phyloP scores from a whole-genome alignment of 2,113 vertebrate genomes.

The Pseudopipra pipra region DNA sequence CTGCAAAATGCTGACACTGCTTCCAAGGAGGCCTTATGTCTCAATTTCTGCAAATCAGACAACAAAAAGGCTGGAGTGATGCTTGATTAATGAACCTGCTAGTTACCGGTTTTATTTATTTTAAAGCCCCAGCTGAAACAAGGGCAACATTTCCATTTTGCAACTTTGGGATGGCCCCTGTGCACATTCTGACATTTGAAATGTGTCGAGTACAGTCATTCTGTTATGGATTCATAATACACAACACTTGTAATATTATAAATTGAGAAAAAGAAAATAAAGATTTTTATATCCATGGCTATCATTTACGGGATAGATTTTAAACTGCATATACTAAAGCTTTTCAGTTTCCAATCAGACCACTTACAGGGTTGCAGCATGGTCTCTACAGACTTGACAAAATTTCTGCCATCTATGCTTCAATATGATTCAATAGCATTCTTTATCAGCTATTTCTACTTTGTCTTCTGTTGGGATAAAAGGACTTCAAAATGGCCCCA shows the following conservation, averaged over 20 bases:
- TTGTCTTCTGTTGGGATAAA: background rate
- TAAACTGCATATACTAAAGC: background rate
- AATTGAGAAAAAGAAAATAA: background rate
- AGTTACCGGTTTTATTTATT: background rate
- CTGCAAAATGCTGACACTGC: background rate
- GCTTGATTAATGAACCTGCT: background rate
- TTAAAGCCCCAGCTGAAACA: background rate
- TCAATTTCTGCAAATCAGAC: conserved; percentile 17
- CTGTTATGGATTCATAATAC: background rate
- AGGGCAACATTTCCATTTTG: background rate
- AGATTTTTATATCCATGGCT: background rate
- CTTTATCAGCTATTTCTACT: background rate
- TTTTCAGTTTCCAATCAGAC: background rate
- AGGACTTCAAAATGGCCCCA: background rate
- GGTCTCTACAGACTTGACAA: background rate
- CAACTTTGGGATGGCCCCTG: background rate
- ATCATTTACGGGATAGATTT: background rate
- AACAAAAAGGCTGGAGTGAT: background rate
- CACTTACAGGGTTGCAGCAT: background rate
- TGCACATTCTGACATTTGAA: background rate
- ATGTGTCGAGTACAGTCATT: background rate
- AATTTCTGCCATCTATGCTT: background rate
- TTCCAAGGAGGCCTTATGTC: background rate
- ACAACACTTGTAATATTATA: background rate
- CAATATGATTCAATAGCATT: background rate